Evolutionary conservation across 2,888 invertebrate species (phyloP).

Genomic region (Diarsia mendica): DNA sequence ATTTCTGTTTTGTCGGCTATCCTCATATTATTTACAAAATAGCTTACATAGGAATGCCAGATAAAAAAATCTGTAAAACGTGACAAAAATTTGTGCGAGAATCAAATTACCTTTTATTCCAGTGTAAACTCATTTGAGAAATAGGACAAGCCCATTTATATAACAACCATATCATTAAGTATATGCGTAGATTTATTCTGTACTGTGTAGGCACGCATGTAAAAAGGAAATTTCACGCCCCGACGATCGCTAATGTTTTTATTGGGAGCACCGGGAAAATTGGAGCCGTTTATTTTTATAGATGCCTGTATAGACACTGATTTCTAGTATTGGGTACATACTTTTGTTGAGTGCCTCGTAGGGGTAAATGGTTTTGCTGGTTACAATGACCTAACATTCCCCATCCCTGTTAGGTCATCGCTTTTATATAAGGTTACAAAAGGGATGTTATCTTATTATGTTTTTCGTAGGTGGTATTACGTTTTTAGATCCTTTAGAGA

Average conservation of each 20-base stretch:
- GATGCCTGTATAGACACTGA: slow-evolving; percentile 70
- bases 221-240: slow-evolving; percentile 75
- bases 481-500: slow-evolving; percentile 20
- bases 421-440: slow-evolving; percentile 9
- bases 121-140: slow-evolving; percentile 41
- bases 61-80: slow-evolving; percentile 5
- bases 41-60: not conserved
- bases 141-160: slow-evolving; percentile 49
- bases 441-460: slow-evolving; percentile 29
- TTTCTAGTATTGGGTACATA: slow-evolving; percentile 67
- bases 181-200: slow-evolving; percentile 55
- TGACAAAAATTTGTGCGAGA: slow-evolving; percentile 1
- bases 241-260: slow-evolving; percentile 78
- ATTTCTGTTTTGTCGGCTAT: not conserved
- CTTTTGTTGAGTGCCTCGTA: slow-evolving; percentile 28
- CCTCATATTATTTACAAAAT: not conserved
- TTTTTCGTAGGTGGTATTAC: slow-evolving; percentile 20
- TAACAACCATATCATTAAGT: slow-evolving; percentile 50
- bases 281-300: slow-evolving; percentile 73
- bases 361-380: slow-evolving; percentile 21
- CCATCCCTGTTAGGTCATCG: too few species aligned
- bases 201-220: slow-evolving; percentile 66
- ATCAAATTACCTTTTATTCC: slow-evolving; percentile 23
- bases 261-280: slow-evolving; percentile 76
- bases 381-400: not conserved